Percentiles rank a stretch among this genome's conserved stretches.
Evolutionary conservation across 2,888 invertebrate genomes (phyloP).

Genomic region (Drosophila ezoana): DNA sequence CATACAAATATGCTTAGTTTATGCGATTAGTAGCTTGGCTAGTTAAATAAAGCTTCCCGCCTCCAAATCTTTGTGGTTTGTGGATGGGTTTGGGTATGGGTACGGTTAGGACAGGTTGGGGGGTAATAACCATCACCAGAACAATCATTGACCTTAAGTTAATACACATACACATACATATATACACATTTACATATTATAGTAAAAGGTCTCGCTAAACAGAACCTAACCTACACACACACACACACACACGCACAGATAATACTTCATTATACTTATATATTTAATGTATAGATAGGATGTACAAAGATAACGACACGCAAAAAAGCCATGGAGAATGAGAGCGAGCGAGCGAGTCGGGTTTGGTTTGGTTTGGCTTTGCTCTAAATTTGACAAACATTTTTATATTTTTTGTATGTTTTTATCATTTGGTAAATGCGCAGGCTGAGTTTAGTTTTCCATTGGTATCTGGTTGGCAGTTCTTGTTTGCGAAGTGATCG

Average conservation of each 20-base stretch:
- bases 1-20: conserved; percentile 4
- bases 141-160: conserved; percentile 33
- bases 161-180: conserved; percentile 22
- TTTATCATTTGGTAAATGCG: conserved; percentile 36
- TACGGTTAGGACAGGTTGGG: not conserved
- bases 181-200: conserved; percentile 13
- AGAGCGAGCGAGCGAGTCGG: conserved; percentile 70
- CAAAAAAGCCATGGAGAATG: conserved; percentile 53
- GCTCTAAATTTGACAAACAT: conserved; percentile 9
- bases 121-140: conserved; percentile 59
- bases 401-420: conserved; percentile 16
- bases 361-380: conserved; percentile 33
- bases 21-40: conserved; percentile 43
- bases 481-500: conserved; percentile 30
- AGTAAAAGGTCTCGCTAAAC: conserved; percentile 6
- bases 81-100: conserved; percentile 2
- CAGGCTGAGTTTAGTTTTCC: conserved; percentile 76
- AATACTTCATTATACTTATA: not conserved
- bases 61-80: conserved; percentile 16
- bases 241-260: conserved; percentile 5
- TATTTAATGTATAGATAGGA: conserved; percentile 19
- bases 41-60: conserved; percentile 40
- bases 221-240: conserved; percentile 28
- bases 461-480: conserved; percentile 40
- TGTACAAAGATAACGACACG: conserved; percentile 44